Evolutionary conservation across 2,888 invertebrate species (phyloP), one percentile per base, ranked within the genome.

Genomic region (Mythimna pallens): DNA sequence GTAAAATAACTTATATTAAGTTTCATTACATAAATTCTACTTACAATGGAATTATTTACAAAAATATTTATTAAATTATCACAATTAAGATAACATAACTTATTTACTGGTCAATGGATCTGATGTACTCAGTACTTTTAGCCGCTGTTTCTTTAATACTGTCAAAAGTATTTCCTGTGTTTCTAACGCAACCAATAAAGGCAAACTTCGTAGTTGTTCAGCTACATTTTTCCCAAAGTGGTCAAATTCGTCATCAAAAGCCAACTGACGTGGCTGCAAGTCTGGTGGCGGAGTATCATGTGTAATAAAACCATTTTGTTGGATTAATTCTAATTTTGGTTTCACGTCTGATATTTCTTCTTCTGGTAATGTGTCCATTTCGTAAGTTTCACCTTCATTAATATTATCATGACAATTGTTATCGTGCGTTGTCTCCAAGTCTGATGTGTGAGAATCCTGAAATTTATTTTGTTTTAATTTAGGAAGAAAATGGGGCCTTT

Each of bases 121-220:
- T 6, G n/a, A 58, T 14, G 10, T 36, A 52, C 43, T 40, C 25
- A 73, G 47, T 14, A 78, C 50, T 62, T 78, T 69, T 22, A 68
- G 43, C 47, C 78, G n/a, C n/a, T 78, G 78, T 4, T 68, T 67
- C 57, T 62, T 78, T 52, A 78, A 68, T 47, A 74, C 61, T 14
- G 73, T 52, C 17, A 78, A 52, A 36, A 78, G 73, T 50, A 65
- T 70, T 65, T 78, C 58, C 67, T 78, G 78, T 6, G 85, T 85
- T 73, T 87, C 81, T 59, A 86, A 74, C 25, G 86, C 86, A 47
- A 76, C 68, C 20, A 59, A 5, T 52, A 86, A 25, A 2, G 86
- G 85, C 61, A 86, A 61, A 36, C 70, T 76, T 63, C 81, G 75
- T 43, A 87, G 63, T 61, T 87, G 86, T 36, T 83, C 78, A 20